These are phyloP conservation scores for Megalurothrips usitatus DNA, from an alignment of 2,888 invertebrate species.

Conservation along the genomic window DNA sequence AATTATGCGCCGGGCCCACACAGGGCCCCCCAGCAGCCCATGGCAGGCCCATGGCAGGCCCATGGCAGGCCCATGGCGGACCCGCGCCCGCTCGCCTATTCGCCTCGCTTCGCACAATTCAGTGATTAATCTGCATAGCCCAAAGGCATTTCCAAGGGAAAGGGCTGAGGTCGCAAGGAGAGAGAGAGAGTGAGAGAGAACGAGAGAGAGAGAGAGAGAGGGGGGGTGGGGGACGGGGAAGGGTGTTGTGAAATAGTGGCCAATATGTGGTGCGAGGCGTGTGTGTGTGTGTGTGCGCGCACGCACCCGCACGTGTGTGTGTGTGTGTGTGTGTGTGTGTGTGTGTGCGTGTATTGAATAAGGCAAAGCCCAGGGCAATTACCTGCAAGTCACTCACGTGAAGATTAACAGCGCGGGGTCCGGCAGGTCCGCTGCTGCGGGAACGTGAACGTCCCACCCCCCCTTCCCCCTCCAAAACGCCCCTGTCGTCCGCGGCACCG, in stretches of 20 bases:
- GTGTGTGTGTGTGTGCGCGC: no score
- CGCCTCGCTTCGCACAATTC: neutral
- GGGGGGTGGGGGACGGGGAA: neutral
- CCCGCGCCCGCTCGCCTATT: no score
- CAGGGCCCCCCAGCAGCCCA: neutral
- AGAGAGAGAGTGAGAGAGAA: neutral
- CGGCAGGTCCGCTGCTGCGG: no score
- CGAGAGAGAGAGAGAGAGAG: neutral
- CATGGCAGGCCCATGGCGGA: no score
- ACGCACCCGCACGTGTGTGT: no score
- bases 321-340: no score
- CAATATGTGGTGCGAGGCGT: no score
- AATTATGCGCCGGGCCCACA: slow-evolving; percentile 4
- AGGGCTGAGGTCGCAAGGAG: neutral
- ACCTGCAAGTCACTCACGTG: slow-evolving; percentile 6
- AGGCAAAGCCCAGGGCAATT: neutral
- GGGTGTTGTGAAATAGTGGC: neutral
- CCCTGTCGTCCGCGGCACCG: no score
- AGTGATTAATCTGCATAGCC: slow-evolving; percentile 1
- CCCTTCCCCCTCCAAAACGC: no score
- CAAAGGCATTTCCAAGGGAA: neutral
- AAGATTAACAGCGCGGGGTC: neutral
- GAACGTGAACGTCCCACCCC: no score
- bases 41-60: no score
- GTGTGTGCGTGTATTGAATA: neutral